Evolutionary conservation across 2,888 invertebrate genomes (phyloP).

Genomic region (Chouioia cunea): DNA sequence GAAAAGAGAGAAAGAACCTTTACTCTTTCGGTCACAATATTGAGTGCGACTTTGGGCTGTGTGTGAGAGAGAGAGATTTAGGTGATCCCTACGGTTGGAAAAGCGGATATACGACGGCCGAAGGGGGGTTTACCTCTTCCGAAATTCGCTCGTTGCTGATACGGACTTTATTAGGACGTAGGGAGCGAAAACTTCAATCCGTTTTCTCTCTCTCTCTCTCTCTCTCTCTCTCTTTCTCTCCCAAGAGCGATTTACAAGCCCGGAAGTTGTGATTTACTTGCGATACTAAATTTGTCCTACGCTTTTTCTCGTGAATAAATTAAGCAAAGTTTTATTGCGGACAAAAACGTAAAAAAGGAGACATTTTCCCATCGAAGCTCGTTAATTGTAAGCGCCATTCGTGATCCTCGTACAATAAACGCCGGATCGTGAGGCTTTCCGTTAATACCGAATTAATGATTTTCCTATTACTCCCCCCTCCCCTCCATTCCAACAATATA

Average conservation of each 20-base stretch:
- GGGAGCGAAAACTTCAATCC: constrained; percentile 19
- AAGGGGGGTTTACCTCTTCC: constrained; percentile 56
- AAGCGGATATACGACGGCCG: constrained; percentile 53
- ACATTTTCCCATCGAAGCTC: too few species aligned
- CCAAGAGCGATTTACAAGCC: constrained; percentile 40
- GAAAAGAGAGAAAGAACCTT: constrained; percentile 50
- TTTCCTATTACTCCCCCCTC: constrained; percentile 39
- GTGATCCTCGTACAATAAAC: constrained; percentile 4
- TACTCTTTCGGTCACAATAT: constrained; percentile 65
- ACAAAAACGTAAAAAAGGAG: too few species aligned
- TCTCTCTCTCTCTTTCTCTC: constrained; percentile 7
- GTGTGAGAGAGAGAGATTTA: constrained; percentile 55
- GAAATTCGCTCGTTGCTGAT: constrained; percentile 61
- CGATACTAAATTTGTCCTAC: constrained; percentile 36
- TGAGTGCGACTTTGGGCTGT: constrained; percentile 61
- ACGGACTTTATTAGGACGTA: constrained; percentile 56
- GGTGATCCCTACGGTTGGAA: constrained; percentile 55
- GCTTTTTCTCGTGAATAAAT: constrained; percentile 30
- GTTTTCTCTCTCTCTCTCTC: constrained; percentile 18
- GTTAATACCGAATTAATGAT: constrained; percentile 42
- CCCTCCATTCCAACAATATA: too few species aligned
- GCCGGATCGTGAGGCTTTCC: constrained; percentile 9
- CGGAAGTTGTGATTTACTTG: constrained; percentile 47
- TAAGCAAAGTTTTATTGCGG: constrained; percentile 10
- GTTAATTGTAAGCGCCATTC: constrained; percentile 5